Conservation (phyloP, 2,888 invertebrate genomes). For the Oscheius sp. region DNA sequence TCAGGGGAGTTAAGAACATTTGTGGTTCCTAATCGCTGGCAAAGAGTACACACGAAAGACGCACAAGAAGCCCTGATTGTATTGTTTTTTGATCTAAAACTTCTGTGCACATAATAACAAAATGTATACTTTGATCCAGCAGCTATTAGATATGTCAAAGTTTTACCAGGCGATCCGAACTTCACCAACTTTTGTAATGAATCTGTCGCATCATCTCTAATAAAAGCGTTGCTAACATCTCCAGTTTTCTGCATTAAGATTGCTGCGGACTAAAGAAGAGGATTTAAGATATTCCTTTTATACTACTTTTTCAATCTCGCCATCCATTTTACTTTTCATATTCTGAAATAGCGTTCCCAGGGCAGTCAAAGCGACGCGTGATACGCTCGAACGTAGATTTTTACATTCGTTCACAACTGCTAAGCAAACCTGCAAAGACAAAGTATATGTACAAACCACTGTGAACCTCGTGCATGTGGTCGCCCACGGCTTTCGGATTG, state of each 20-base stretch:
- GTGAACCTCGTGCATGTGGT: constrained; percentile 54
- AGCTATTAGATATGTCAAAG: constrained; percentile 71
- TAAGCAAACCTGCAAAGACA: constrained; percentile 40
- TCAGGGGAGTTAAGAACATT: constrained; percentile 72
- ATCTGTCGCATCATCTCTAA: constrained; percentile 85
- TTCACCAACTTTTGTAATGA: constrained; percentile 86
- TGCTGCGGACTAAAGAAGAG: constrained; percentile 5
- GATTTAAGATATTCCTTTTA: not conserved
- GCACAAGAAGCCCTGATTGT: constrained; percentile 86
- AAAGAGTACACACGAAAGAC: constrained; percentile 77
- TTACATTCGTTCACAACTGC: constrained; percentile 72
- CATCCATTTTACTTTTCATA: constrained; percentile 75
- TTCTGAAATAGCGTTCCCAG: constrained; percentile 82
- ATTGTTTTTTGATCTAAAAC: constrained; percentile 82
- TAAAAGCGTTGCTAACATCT: constrained; percentile 91
- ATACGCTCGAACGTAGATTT: constrained; percentile 90
- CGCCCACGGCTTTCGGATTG: constrained; percentile 42
- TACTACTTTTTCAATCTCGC: constrained; percentile 70
- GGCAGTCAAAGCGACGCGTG: constrained; percentile 85
- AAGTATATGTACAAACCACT: not conserved
- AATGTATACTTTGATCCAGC: constrained; percentile 68
- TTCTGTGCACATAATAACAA: not conserved
- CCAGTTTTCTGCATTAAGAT: constrained; percentile 58
- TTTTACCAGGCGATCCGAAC: constrained; percentile 77
- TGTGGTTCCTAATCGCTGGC: constrained; percentile 80